Percentiles rank a stretch among this genome's conserved stretches.
phyloP scores from a whole-genome alignment of 53 echinoderm and acorn worm species.

The Echinometra lucunter region DNA sequence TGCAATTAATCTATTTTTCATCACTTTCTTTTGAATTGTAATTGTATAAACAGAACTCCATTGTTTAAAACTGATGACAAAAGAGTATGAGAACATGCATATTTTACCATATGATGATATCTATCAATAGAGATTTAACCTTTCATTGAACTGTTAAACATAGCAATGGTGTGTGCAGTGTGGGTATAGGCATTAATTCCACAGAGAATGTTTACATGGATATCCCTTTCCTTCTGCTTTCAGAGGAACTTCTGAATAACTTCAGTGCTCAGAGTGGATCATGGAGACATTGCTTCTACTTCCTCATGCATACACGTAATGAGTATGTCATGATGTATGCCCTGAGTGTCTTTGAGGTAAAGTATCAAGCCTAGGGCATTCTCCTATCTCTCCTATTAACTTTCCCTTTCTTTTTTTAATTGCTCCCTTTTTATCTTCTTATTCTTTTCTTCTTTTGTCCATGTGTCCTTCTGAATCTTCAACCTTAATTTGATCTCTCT shows the following conservation, averaged over 20 bases:
- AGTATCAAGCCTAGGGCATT: too few relatives aligned
- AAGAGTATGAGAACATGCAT: too few relatives aligned
- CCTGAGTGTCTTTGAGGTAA: conserved; percentile 97
- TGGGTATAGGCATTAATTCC: too few relatives aligned
- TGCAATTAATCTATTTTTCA: too few relatives aligned
- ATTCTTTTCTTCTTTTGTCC: not conserved
- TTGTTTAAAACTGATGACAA: too few relatives aligned
- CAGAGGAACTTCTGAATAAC: conserved; percentile 99
- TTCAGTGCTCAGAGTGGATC: conserved; percentile 98
- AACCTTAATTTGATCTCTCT: not conserved
- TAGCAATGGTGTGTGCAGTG: too few relatives aligned
- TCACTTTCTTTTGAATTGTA: too few relatives aligned
- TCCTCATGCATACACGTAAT: conserved; percentile 89
- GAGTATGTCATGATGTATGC: conserved; percentile 99
- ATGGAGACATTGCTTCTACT: conserved; percentile 97
- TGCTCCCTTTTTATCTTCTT: not conserved
- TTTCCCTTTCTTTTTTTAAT: not conserved
- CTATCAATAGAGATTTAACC: too few relatives aligned
- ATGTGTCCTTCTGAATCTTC: not conserved
- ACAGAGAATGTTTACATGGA: not conserved
- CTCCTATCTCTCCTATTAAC: not conserved
- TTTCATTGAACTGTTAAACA: too few relatives aligned
- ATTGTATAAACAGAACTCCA: too few relatives aligned
- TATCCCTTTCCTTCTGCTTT: not conserved
- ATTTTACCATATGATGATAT: too few relatives aligned